Base-by-base conservation (phyloP, 1,140 invertebrate species). In the Rhysida immarginata region DNA sequence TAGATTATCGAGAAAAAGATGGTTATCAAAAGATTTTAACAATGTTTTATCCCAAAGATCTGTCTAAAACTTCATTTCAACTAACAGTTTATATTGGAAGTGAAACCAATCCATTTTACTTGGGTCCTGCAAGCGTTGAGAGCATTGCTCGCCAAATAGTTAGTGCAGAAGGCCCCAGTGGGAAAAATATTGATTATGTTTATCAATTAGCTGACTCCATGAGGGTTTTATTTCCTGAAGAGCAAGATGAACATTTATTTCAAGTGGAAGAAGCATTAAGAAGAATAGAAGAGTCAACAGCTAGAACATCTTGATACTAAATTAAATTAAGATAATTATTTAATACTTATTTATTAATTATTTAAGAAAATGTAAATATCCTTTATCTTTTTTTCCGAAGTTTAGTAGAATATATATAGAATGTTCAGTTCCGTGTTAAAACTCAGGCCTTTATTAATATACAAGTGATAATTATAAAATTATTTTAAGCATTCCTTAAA, bases 1-100 rank as follows among this genome's bases (percentile, higher is more conserved):
- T 96, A 55, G 90, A 96, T 66, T 83, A 80, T 63, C 73, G 93
- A 65, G 93, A 96, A 73, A 91, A 89, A 65, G 86, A 83, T 68
- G 87, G 88, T n/a, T 93, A 92, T 65, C 73, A 78, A 45, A 78
- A 83, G 55, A 76, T 76, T 65, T 72, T 64, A 26, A 74, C 85
- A 2, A 68, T 73, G 24, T 93, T 93, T 64, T 75, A 84, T 70
- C 84, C 85, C 1, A 76, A 73, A 8, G 29, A 58, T 53, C 8
- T 44, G 16, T 21, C 20, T 16, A 35, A 2, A 18, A 18, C n/a
- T 44, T 75, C 81, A 11, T 84, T 90, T 68, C 67, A 78, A 35
- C 72, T 93, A 13, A 82, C 78, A n/a, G 78, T 93, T 53, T 95
- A 94, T 70, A 79, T 94, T 53, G 90, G 83, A 0, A 81, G 78